Percentiles rank a stretch among this genome's conserved stretches.
phyloP scores from a whole-genome alignment of 1,140 invertebrate genomes.

The Antheraea mylitta region DNA sequence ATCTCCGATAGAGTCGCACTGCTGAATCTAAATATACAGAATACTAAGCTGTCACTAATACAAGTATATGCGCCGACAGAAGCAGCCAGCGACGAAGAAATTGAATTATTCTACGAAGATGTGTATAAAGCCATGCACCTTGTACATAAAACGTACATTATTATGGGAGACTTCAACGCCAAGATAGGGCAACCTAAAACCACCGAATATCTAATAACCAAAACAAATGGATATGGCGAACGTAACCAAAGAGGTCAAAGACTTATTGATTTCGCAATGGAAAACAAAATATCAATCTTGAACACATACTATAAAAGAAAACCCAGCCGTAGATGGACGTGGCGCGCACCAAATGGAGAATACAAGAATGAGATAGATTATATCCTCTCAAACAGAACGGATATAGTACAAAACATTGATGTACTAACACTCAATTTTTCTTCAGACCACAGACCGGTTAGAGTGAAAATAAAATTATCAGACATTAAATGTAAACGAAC shows the following conservation, averaged over 20 bases:
- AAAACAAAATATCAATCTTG: slow-evolving; percentile 7
- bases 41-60: neutral
- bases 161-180: slow-evolving; percentile 16
- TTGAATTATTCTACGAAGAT: slow-evolving; percentile 5
- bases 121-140: slow-evolving; percentile 9
- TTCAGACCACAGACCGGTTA: neutral
- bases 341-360: neutral
- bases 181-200: slow-evolving; percentile 11
- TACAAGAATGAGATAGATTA: slow-evolving; percentile 18
- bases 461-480: neutral
- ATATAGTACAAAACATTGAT: neutral
- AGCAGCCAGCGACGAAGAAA: slow-evolving; percentile 9
- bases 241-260: slow-evolving; percentile 15
- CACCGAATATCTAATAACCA: slow-evolving; percentile 5
- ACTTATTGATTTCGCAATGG: slow-evolving; percentile 13
- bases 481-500: too few species aligned
- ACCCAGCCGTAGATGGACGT: neutral
- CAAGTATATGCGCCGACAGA: slow-evolving; percentile 3
- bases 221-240: slow-evolving; percentile 6
- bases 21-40: neutral
- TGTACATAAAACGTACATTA: slow-evolving; percentile 7
- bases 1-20: neutral
- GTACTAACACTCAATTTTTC: neutral
- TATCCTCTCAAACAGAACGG: slow-evolving; percentile 14
- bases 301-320: neutral